Evolutionary conservation across 2,888 invertebrate species (phyloP).

Genomic region (Dusona sp.): DNA sequence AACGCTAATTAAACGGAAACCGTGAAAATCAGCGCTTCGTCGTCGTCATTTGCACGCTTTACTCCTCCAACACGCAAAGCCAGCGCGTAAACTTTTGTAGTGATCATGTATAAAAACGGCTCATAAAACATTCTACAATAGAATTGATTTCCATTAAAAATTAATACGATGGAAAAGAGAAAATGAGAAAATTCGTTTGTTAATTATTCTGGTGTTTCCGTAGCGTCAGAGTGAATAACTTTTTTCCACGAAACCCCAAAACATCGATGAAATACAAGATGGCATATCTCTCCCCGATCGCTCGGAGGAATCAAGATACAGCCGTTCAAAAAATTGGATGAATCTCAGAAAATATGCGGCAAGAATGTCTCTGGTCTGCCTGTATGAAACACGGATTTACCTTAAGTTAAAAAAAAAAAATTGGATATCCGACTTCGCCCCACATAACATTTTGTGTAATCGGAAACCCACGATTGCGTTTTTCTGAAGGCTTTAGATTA

Average conservation of each 20-base stretch:
- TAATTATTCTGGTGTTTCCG: neutral
- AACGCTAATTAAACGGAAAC: constrained; percentile 76
- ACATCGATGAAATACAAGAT: neutral
- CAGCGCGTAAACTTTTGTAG: neutral
- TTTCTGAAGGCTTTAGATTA: neutral
- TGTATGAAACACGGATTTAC: neutral
- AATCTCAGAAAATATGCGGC: neutral
- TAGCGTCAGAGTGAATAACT: neutral
- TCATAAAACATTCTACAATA: neutral
- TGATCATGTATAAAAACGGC: neutral
- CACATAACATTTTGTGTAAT: neutral
- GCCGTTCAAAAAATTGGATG: neutral
- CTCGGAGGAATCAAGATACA: neutral
- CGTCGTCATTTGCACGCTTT: constrained; percentile 52
- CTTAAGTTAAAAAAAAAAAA: neutral
- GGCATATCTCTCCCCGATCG: neutral
- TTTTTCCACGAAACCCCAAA: neutral
- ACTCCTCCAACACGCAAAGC: constrained; percentile 53
- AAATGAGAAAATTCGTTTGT: neutral
- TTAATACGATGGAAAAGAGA: neutral
- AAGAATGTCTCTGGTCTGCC: neutral
- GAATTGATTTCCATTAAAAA: neutral
- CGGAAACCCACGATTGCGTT: constrained; percentile 6
- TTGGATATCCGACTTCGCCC: neutral
- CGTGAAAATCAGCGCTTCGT: constrained; percentile 72